A percentile compares a stretch with the other conserved stretches of the same genome.
Evolutionary conservation across 92 coral and sea anemone species (phyloP).

Genomic region (Galaxea fascicularis): DNA sequence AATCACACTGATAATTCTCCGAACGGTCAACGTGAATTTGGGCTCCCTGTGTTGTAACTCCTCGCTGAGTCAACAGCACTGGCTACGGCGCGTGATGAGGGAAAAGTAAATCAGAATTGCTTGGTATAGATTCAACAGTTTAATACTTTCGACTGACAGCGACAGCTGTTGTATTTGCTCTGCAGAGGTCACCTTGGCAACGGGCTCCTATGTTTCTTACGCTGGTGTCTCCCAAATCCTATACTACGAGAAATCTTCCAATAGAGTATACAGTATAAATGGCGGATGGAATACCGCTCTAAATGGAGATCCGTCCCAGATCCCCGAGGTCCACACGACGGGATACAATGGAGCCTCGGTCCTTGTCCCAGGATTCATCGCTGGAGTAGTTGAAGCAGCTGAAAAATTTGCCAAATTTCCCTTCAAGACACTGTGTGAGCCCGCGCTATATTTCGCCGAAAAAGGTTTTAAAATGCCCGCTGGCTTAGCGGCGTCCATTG

Average conservation of each 20-base stretch:
- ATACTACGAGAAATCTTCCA: slow-evolving; percentile 80
- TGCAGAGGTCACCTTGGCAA: slow-evolving; percentile 83
- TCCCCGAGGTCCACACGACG: slow-evolving; percentile 72
- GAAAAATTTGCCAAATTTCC: slow-evolving; percentile 81
- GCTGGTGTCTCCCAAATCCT: slow-evolving; percentile 91
- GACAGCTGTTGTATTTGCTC: neutral
- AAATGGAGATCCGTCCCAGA: slow-evolving; percentile 63
- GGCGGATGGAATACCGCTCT: slow-evolving; percentile 91
- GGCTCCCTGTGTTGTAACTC: no score
- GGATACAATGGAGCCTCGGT: slow-evolving; percentile 87
- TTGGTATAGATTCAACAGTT: no score
- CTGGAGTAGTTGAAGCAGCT: slow-evolving; percentile 86
- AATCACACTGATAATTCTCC: no score
- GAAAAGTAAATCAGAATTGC: no score
- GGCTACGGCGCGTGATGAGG: no score
- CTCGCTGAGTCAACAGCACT: no score
- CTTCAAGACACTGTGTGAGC: slow-evolving; percentile 83
- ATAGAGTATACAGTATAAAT: slow-evolving; percentile 79
- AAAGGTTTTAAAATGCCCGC: slow-evolving; percentile 82
- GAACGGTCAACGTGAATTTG: no score
- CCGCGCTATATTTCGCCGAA: slow-evolving; percentile 90
- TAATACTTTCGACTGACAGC: neutral
- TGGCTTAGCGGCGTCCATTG: slow-evolving; percentile 71
- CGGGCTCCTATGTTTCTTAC: slow-evolving; percentile 91
- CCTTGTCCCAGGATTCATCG: slow-evolving; percentile 93